Evolutionary conservation across 2,888 invertebrate species (phyloP).

Genomic region (Drosophila incognita): DNA sequence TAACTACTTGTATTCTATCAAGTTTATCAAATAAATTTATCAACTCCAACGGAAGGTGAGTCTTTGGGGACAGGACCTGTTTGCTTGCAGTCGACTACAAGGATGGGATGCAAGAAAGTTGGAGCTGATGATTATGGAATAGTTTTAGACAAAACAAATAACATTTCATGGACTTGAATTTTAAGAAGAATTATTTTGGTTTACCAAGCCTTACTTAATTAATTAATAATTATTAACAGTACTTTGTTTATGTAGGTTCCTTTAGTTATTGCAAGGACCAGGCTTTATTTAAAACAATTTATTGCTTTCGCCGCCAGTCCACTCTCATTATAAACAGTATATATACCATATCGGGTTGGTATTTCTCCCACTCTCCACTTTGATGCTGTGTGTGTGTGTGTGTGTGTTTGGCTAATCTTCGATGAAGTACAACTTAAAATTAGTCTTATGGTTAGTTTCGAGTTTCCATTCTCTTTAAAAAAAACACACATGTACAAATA

Average conservation of each 20-base stretch:
- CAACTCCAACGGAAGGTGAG: background rate
- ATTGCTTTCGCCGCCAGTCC: slow-evolving; percentile 58
- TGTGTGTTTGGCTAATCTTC: slow-evolving; percentile 46
- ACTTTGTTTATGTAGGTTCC: slow-evolving; percentile 41
- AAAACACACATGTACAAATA: slow-evolving; percentile 51
- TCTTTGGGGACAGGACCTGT: background rate
- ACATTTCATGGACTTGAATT: background rate
- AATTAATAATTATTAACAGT: slow-evolving; percentile 1
- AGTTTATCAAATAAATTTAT: slow-evolving; percentile 41
- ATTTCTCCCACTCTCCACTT: slow-evolving; percentile 15
- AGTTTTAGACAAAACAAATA: background rate
- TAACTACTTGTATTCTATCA: slow-evolving; percentile 38
- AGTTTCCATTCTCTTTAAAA: slow-evolving; percentile 42
- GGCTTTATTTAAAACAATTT: slow-evolving; percentile 72
- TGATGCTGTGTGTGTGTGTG: slow-evolving; percentile 31
- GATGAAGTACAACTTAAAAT: slow-evolving; percentile 66
- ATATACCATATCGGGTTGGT: slow-evolving; percentile 27
- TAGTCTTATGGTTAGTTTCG: slow-evolving; percentile 69
- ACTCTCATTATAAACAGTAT: slow-evolving; percentile 39
- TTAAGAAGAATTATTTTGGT: background rate
- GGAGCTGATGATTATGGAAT: background rate
- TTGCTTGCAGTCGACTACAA: background rate
- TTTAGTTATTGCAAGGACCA: slow-evolving; percentile 68
- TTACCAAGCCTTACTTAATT: background rate
- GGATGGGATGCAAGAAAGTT: background rate